Evolutionary conservation across 2,888 invertebrate genomes (phyloP).

Genomic region (Agonopterix heracliana): DNA sequence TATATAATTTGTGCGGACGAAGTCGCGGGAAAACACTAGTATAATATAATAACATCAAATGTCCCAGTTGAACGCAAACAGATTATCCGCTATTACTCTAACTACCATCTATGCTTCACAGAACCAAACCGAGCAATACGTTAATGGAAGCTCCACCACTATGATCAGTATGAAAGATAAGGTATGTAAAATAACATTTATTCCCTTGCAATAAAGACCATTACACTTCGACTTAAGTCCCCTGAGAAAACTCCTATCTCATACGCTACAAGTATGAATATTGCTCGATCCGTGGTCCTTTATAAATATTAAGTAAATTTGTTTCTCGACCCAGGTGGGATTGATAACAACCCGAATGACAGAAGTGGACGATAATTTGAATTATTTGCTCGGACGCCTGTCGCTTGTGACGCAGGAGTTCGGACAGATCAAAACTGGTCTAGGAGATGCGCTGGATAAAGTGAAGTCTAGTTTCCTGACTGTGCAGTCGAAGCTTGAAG

Average conservation of each 20-base stretch:
- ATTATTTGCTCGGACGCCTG: slow-evolving; percentile 86
- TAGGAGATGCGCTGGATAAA: slow-evolving; percentile 83
- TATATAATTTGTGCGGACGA: too few relatives aligned
- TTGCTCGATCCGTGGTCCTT: too few relatives aligned
- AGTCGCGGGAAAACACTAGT: too few relatives aligned
- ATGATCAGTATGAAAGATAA: slow-evolving; percentile 88
- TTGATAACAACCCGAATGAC: slow-evolving; percentile 85
- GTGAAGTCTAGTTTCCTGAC: slow-evolving; percentile 80
- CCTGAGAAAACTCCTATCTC: too few relatives aligned
- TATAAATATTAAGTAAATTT: slow-evolving; percentile 16
- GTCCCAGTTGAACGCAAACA: not conserved
- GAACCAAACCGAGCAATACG: slow-evolving; percentile 85
- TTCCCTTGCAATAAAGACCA: not conserved
- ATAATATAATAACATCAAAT: too few relatives aligned
- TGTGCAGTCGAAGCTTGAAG: slow-evolving; percentile 62
- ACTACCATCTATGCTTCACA: slow-evolving; percentile 42
- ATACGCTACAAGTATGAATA: too few relatives aligned
- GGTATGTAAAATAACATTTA: slow-evolving; percentile 43
- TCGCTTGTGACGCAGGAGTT: slow-evolving; percentile 91
- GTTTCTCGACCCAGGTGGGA: slow-evolving; percentile 73
- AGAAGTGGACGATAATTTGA: slow-evolving; percentile 88
- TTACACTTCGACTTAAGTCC: too few relatives aligned
- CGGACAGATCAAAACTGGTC: slow-evolving; percentile 84
- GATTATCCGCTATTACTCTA: not conserved
- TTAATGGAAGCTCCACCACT: slow-evolving; percentile 84